Conservation (phyloP, 1,140 invertebrate genomes). For the Drosophila truncata region DNA sequence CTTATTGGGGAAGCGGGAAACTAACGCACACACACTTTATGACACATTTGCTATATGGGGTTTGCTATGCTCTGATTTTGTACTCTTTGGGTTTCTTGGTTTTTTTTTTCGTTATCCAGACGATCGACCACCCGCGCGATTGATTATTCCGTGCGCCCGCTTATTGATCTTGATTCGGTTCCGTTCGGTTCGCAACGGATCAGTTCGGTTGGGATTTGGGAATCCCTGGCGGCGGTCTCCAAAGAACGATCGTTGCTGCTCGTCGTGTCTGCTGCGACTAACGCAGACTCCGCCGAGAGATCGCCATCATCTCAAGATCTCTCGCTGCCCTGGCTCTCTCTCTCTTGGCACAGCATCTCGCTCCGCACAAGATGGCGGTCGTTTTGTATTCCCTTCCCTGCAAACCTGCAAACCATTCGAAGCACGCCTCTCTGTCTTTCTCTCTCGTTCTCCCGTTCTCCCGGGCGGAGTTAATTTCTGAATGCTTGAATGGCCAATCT, state of each 20-base stretch:
- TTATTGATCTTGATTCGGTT: slow-evolving; percentile 30
- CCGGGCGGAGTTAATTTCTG: slow-evolving; percentile 85
- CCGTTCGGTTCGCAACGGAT: slow-evolving; percentile 9
- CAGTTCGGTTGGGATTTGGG: slow-evolving; percentile 23
- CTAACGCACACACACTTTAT: slow-evolving; percentile 45
- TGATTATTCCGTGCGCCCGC: slow-evolving; percentile 42
- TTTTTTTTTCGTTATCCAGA: slow-evolving; percentile 4
- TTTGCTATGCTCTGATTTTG: slow-evolving; percentile 28
- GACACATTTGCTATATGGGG: slow-evolving; percentile 24
- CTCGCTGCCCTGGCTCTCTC: slow-evolving; percentile 43
- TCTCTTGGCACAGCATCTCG: slow-evolving; percentile 23
- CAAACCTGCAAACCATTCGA: too few relatives aligned
- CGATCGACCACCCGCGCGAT: slow-evolving; percentile 34
- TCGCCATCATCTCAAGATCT: slow-evolving; percentile 62
- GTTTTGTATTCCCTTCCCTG: too few relatives aligned
- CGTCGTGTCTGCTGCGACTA: slow-evolving; percentile 83
- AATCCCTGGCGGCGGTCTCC: slow-evolving; percentile 43
- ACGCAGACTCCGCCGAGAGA: slow-evolving; percentile 50
- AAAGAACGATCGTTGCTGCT: slow-evolving; percentile 79
- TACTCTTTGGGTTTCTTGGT: slow-evolving; percentile 11
- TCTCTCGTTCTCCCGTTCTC: too few relatives aligned
- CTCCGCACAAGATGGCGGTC: slow-evolving; percentile 9
- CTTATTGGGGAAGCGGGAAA: slow-evolving; percentile 45
- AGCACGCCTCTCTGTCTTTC: too few relatives aligned
- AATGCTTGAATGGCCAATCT: slow-evolving; percentile 86